phyloP scores from a whole-genome alignment of 2,797 vertebrate species.

The Meda fulgida region DNA sequence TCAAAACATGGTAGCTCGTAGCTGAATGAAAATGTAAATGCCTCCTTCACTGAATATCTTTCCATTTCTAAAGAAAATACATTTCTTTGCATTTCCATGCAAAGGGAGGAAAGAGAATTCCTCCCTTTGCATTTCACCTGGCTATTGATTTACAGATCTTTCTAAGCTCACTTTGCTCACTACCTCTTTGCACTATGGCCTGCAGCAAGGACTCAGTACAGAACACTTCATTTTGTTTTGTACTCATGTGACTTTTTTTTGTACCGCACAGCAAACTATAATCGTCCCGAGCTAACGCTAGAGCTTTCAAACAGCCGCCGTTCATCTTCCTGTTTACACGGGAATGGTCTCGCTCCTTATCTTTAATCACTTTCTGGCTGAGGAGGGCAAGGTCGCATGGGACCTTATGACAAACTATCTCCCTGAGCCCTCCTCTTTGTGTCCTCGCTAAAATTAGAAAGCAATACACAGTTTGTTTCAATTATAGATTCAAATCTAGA shows the following conservation, averaged over 20 bases:
- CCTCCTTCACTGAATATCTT: not conserved
- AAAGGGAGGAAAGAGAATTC: no score
- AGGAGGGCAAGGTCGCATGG: conserved; percentile 64
- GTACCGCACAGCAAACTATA: conserved; percentile 51
- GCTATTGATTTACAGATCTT: conserved; percentile 22
- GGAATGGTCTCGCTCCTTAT: conserved; percentile 61
- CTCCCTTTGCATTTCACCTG: not conserved
- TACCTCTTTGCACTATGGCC: conserved; percentile 28
- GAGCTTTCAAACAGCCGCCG: conserved; percentile 57
- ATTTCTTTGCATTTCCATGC: no score
- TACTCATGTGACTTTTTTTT: conserved; percentile 45
- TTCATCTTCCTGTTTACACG: conserved; percentile 66
- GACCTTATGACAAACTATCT: conserved; percentile 60
- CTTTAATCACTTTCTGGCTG: conserved; percentile 67
- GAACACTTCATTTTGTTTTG: conserved; percentile 51
- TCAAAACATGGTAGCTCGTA: not conserved
- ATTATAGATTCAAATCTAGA: conserved; percentile 70
- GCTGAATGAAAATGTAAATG: not conserved
- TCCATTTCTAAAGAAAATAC: no score
- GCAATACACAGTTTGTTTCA: conserved; percentile 65
- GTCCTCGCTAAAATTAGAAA: conserved; percentile 62
- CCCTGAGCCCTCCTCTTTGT: conserved; percentile 47
- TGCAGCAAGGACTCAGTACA: conserved; percentile 43
- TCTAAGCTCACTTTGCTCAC: conserved; percentile 15
- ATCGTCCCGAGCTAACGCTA: conserved; percentile 54